Conservation (phyloP, 1,140 invertebrate genomes). For the Metopolophium dirhodum region DNA sequence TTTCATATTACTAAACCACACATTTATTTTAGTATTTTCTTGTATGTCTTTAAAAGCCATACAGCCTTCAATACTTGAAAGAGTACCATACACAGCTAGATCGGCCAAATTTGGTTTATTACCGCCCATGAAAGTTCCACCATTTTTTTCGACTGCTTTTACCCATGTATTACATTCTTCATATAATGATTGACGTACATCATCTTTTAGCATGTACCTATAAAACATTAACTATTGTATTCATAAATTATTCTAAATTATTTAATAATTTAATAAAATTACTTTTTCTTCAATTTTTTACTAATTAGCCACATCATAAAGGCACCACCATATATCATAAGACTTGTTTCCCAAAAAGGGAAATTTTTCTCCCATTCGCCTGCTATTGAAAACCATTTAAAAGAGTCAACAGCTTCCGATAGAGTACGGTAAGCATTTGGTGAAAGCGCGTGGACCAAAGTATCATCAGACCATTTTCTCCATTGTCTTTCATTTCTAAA, state of each 20-base stretch:
- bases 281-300: conserved; percentile 86
- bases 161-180: conserved; percentile 87
- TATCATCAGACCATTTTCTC: conserved; percentile 92
- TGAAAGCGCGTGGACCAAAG: conserved; percentile 90
- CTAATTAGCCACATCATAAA: conserved; percentile 92
- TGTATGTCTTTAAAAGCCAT: conserved; percentile 85
- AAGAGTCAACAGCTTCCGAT: conserved; percentile 85
- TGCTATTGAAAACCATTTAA: conserved; percentile 87
- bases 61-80: conserved; percentile 96
- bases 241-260: background rate
- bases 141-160: conserved; percentile 73
- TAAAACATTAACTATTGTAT: conserved; percentile 59
- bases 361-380: conserved; percentile 94
- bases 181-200: conserved; percentile 89
- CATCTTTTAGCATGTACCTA: conserved; percentile 83
- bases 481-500: conserved; percentile 89
- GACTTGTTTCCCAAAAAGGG: conserved; percentile 78
- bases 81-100: conserved; percentile 89
- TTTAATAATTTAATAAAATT: conserved; percentile 57
- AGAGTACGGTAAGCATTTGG: conserved; percentile 95
- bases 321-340: conserved; percentile 95
- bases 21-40: conserved; percentile 74
- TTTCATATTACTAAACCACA: conserved; percentile 67
- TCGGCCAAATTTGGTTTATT: conserved; percentile 89
- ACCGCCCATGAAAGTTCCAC: conserved; percentile 82